Percentiles rank a stretch among this genome's conserved stretches.
phyloP scores from a whole-genome alignment of 1,140 invertebrate genomes.

The Eupristina koningsbergeri region DNA sequence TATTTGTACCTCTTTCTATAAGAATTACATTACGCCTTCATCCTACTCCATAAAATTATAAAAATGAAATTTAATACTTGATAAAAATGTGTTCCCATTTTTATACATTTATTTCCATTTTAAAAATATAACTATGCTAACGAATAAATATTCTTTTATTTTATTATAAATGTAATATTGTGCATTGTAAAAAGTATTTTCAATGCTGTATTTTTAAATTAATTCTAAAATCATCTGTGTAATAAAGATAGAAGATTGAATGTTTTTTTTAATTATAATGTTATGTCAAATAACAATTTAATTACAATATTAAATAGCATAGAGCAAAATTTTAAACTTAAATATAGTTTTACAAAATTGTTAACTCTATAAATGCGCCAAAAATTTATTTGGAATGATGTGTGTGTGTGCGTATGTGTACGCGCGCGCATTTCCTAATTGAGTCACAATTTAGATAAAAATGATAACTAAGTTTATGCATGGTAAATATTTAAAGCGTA shows the following conservation, averaged over 20 bases:
- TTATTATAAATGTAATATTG: neutral
- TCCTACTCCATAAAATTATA: constrained; percentile 1
- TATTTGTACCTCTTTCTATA: neutral
- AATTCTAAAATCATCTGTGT: neutral
- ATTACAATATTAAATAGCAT: no score
- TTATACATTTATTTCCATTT: neutral
- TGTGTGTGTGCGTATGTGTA: no score
- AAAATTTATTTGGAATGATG: no score
- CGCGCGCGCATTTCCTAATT: no score
- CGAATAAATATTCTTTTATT: neutral
- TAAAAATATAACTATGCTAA: neutral
- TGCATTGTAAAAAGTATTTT: neutral
- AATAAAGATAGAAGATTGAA: constrained; percentile 12
- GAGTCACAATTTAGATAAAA: neutral
- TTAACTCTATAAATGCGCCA: no score
- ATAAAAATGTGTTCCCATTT: neutral
- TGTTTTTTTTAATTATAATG: neutral
- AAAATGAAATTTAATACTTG: no score
- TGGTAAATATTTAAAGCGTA: neutral
- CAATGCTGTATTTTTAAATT: neutral
- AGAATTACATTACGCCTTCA: neutral
- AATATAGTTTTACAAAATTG: no score
- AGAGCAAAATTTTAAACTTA: no score
- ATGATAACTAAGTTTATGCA: no score
- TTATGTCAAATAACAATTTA: neutral